phyloP scores from a whole-genome alignment of 2,113 vertebrate species.

The Halcyon senegalensis region DNA sequence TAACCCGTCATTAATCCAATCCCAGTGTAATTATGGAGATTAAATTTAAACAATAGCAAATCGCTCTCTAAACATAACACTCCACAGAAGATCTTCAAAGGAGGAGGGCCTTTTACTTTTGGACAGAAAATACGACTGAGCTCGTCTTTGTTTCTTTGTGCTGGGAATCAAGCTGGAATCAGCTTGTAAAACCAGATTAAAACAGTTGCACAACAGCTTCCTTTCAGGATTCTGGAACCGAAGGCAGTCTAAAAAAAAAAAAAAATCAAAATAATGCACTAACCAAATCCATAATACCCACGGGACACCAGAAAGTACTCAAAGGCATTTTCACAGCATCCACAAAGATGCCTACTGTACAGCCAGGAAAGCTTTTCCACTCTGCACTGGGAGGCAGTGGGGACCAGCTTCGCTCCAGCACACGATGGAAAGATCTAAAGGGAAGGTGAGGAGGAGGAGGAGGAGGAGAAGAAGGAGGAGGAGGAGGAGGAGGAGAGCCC shows the following conservation, averaged over 20 bases:
- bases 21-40: constrained; percentile 30
- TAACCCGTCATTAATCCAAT: constrained; percentile 44
- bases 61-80: constrained; percentile 35
- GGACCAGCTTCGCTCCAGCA: not conserved
- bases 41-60: constrained; percentile 59
- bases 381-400: not conserved
- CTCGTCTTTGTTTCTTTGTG: constrained; percentile 40
- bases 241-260: not conserved
- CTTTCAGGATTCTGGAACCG: constrained; percentile 54
- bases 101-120: constrained; percentile 16
- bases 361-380: not conserved
- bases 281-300: constrained; percentile 24
- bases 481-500: not conserved
- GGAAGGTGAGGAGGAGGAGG: not conserved
- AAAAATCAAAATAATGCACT: constrained; percentile 50
- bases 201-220: constrained; percentile 53
- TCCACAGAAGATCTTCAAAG: constrained; percentile 9
- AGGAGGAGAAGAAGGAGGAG: not conserved
- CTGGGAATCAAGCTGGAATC: constrained; percentile 44
- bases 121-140: not conserved
- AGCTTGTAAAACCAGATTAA: constrained; percentile 49
- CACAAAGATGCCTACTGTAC: constrained; percentile 6
- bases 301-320: not conserved
- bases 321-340: constrained; percentile 11
- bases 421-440: not conserved